These are phyloP conservation scores for Terebella lapidaria DNA, from an alignment of 2,888 invertebrate species.

Conservation along the genomic window DNA sequence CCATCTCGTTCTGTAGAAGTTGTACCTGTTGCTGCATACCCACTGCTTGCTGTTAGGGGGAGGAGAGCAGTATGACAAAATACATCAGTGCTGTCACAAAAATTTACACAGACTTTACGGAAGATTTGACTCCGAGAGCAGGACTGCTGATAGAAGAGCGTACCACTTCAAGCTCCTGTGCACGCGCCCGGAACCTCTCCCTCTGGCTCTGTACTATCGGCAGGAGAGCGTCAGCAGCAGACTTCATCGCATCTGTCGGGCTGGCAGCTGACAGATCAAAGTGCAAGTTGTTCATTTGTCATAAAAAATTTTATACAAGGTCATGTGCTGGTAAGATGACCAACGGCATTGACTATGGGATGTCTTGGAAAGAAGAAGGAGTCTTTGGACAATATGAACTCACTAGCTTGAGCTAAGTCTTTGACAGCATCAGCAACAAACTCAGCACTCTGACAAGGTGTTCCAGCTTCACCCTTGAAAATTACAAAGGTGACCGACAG, in stretches of 20 bases:
- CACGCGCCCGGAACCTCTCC: constrained; percentile 55
- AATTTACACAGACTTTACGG: neutral
- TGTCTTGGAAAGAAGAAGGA: too few species aligned
- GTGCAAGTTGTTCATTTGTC: too few species aligned
- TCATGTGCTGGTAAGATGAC: too few species aligned
- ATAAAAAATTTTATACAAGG: too few species aligned
- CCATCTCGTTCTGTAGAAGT: constrained; percentile 54
- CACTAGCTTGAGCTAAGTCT: constrained; percentile 27
- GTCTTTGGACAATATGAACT: too few species aligned
- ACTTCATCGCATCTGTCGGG: constrained; percentile 8
- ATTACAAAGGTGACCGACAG: too few species aligned
- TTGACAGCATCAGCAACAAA: constrained; percentile 45
- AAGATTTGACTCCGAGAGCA: too few species aligned
- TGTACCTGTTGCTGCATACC: constrained; percentile 53
- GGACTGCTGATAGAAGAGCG: constrained; percentile 20
- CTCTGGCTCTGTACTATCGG: constrained; percentile 58
- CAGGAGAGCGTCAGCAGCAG: constrained; percentile 50
- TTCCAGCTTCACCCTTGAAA: constrained; percentile 32
- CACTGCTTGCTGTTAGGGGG: constrained; percentile 45
- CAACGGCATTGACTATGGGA: too few species aligned
- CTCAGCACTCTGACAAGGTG: constrained; percentile 29
- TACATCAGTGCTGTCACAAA: neutral
- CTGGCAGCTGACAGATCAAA: neutral
- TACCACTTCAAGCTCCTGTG: constrained; percentile 56
- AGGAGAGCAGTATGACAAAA: too few species aligned